A percentile compares a stretch with the other conserved stretches of the same genome.
phyloP scores from a whole-genome alignment of 2,888 invertebrate species.

The Hydriomena furcata region DNA sequence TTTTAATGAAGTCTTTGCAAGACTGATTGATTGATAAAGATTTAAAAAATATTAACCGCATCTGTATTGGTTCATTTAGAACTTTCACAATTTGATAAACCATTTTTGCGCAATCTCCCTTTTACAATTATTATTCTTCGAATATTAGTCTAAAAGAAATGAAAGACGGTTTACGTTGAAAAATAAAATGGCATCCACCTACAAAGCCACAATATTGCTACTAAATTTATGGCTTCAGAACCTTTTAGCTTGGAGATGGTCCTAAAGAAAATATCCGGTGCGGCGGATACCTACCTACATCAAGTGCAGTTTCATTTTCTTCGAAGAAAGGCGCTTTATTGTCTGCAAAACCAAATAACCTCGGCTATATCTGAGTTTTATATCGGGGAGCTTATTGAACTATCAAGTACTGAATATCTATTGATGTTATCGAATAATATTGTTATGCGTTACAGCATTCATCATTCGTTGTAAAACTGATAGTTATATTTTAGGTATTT shows the following conservation, averaged over 20 bases:
- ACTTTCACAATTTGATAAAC: no score
- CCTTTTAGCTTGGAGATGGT: conserved; percentile 21
- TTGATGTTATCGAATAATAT: conserved; percentile 25
- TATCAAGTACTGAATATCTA: conserved; percentile 36
- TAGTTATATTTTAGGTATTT: no score
- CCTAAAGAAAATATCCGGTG: conserved; percentile 24
- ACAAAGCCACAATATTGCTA: conserved; percentile 41
- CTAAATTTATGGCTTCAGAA: conserved; percentile 26
- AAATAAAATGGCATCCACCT: conserved; percentile 38
- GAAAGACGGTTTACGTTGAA: neutral
- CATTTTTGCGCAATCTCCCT: no score
- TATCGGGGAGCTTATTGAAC: conserved; percentile 64
- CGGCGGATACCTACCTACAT: conserved; percentile 24
- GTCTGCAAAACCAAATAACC: conserved; percentile 76
- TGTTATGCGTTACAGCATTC: neutral
- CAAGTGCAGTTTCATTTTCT: conserved; percentile 74
- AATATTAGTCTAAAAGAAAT: neutral
- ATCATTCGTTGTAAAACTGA: neutral
- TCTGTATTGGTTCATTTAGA: no score
- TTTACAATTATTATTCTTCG: neutral
- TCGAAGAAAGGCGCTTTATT: conserved; percentile 70
- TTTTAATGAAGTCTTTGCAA: no score
- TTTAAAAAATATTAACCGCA: no score
- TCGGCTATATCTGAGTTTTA: conserved; percentile 71
- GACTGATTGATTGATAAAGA: no score